Conservation (phyloP, 2,797 vertebrate species). For the Eleutherodactylus coqui region DNA sequence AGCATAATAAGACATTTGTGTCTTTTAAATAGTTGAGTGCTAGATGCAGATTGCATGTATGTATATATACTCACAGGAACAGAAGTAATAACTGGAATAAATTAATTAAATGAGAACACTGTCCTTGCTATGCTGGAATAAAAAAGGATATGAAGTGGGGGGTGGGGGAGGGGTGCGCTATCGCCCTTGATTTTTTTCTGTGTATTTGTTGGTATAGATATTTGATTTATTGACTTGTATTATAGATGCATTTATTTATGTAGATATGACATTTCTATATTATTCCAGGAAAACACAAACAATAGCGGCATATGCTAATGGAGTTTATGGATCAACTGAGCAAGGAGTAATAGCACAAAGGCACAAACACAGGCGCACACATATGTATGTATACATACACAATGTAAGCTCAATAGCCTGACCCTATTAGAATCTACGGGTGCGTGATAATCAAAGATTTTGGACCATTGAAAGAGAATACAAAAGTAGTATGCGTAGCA, state of each 20-base stretch:
- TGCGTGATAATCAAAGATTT: background rate
- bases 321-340: background rate
- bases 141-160: background rate
- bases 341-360: background rate
- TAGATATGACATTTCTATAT: slow-evolving; percentile 26
- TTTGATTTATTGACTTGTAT: slow-evolving; percentile 20
- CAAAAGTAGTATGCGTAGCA: too few relatives aligned
- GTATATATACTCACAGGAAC: slow-evolving; percentile 60
- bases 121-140: slow-evolving; percentile 14
- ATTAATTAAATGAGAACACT: slow-evolving; percentile 46
- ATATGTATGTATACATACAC: background rate
- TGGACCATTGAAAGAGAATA: too few relatives aligned
- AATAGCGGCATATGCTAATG: slow-evolving; percentile 23
- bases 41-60: slow-evolving; percentile 60
- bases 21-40: slow-evolving; percentile 53
- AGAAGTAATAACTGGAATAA: slow-evolving; percentile 56
- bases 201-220: slow-evolving; percentile 10
- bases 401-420: background rate
- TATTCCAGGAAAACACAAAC: slow-evolving; percentile 1
- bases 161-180: too few relatives aligned
- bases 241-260: slow-evolving; percentile 34
- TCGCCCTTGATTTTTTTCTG: background rate
- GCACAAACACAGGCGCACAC: background rate
- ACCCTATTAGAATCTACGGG: background rate
- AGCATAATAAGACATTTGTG: slow-evolving; percentile 60